Percentiles rank a stretch among this genome's conserved stretches.
Evolutionary conservation across 2,888 invertebrate species (phyloP).

Genomic region (Lydus trimaculatus): DNA sequence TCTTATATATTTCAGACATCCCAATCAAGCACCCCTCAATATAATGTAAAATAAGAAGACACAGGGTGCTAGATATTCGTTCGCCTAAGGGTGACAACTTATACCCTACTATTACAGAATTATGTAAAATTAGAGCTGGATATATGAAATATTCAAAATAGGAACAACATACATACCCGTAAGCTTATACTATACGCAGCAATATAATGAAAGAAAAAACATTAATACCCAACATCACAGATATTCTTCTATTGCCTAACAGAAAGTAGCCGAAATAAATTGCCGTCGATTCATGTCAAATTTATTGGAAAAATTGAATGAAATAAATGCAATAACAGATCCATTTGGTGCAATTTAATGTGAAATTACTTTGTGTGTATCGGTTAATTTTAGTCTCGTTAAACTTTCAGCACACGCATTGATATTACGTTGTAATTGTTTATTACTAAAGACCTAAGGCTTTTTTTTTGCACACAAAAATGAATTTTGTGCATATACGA

Average conservation of each 20-base stretch:
- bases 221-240: not conserved
- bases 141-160: not conserved
- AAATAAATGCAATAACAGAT: too few species aligned
- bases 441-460: not conserved
- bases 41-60: not conserved
- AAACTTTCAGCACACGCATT: not conserved
- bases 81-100: not conserved
- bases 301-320: too few species aligned
- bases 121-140: not conserved
- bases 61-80: not conserved
- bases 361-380: not conserved
- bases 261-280: not conserved
- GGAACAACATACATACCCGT: not conserved
- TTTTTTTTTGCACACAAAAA: not conserved
- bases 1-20: not conserved
- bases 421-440: not conserved
- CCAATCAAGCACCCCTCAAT: not conserved
- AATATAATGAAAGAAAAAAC: not conserved
- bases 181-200: not conserved
- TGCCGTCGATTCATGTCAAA: not conserved
- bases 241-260: conserved; percentile 1
- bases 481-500: not conserved
- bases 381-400: not conserved
- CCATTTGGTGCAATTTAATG: too few species aligned
- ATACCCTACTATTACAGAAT: not conserved